phyloP scores from a whole-genome alignment of 1,140 invertebrate species.

The Tetramorium alpestre region DNA sequence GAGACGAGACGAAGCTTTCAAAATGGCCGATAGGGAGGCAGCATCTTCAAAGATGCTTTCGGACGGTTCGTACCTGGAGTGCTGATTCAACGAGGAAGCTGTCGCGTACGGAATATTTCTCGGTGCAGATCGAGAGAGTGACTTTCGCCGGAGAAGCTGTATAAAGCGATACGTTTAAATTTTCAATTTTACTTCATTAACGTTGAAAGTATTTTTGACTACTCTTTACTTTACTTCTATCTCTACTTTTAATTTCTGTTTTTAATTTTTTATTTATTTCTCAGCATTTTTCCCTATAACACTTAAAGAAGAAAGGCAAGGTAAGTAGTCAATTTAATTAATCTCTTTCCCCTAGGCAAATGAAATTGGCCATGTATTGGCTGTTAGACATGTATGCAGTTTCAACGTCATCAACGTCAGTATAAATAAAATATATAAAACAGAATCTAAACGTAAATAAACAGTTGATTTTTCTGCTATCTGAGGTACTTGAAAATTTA shows the following conservation, averaged over 20 bases:
- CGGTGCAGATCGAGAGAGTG: background rate
- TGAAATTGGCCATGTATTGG: background rate
- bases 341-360: background rate
- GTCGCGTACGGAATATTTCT: constrained; percentile 44
- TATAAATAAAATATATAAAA: background rate
- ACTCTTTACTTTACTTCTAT: background rate
- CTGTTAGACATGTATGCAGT: background rate
- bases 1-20: constrained; percentile 56
- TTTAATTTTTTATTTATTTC: background rate
- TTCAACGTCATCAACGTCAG: background rate
- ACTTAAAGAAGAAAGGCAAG: background rate
- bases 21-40: constrained; percentile 54
- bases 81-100: constrained; percentile 45
- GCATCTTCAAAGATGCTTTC: constrained; percentile 48
- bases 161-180: constrained; percentile 5
- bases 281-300: background rate
- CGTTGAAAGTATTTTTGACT: background rate
- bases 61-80: constrained; percentile 42
- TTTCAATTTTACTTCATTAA: constrained; percentile 41
- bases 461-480: background rate
- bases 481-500: background rate
- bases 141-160: background rate
- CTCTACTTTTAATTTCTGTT: constrained; percentile 3
- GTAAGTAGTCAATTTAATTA: background rate
- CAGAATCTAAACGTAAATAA: background rate